phyloP scores from a whole-genome alignment of 2,888 invertebrate genomes.

The Metopia argyrocephala region DNA sequence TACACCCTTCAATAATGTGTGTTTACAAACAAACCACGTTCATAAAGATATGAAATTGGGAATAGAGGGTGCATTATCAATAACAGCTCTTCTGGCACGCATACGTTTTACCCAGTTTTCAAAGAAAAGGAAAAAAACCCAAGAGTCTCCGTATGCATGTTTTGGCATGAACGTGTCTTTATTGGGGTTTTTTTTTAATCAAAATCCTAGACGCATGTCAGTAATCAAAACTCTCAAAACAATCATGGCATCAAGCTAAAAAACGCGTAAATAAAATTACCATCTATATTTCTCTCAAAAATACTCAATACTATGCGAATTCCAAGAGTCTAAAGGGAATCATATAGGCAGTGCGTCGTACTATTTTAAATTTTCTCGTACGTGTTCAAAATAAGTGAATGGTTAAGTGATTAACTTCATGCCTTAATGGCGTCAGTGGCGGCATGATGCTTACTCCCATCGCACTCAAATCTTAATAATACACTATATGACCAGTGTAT shows the following conservation, averaged over 20 bases:
- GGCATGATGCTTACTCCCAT: no score
- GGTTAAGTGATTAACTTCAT: constrained; percentile 4
- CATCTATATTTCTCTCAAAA: no score
- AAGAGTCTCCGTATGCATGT: not conserved
- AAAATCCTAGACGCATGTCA: constrained; percentile 37
- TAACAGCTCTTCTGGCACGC: not conserved
- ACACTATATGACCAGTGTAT: no score
- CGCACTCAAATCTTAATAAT: no score
- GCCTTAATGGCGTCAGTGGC: constrained; percentile 35
- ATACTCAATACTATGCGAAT: no score
- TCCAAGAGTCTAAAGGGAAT: no score
- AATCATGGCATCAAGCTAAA: constrained; percentile 45
- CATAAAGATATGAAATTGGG: constrained; percentile 34
- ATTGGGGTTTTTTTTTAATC: not conserved
- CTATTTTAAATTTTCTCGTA: no score
- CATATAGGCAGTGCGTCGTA: no score
- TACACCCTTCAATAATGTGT: constrained; percentile 75
- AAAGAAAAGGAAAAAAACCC: not conserved
- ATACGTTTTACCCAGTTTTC: constrained; percentile 20
- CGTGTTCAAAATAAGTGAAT: constrained; percentile 21
- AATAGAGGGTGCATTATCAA: not conserved
- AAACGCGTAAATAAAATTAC: not conserved
- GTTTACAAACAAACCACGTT: constrained; percentile 76
- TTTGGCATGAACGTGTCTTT: not conserved
- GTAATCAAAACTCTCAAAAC: constrained; percentile 26